A percentile compares a stretch with the other conserved stretches of the same genome.
These are phyloP conservation scores for Caenorhabditis briggsae DNA, from an alignment of 1,140 invertebrate genomes.

Conservation along the genomic window DNA sequence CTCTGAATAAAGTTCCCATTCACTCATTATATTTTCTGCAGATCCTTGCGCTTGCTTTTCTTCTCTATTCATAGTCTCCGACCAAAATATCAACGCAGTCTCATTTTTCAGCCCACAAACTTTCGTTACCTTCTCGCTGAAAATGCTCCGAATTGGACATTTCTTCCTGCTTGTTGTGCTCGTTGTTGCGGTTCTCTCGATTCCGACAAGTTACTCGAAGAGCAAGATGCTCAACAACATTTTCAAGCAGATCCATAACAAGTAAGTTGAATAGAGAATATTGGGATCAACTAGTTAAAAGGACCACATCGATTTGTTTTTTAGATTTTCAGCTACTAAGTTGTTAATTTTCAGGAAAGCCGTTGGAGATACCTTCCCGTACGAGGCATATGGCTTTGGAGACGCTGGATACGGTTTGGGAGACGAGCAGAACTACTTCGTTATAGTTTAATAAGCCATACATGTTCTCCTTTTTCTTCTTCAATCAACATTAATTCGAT, in stretches of 20 bases:
- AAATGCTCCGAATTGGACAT: constrained; percentile 46
- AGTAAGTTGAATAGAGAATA: too few species aligned
- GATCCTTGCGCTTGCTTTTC: background rate
- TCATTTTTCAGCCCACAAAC: constrained; percentile 5
- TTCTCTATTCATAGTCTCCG: background rate
- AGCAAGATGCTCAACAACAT: constrained; percentile 58
- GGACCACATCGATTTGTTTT: too few species aligned
- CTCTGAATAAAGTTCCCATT: background rate
- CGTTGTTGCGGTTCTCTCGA: constrained; percentile 27
- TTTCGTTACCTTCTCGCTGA: background rate
- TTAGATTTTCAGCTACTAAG: too few species aligned
- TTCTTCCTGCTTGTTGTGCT: constrained; percentile 43
- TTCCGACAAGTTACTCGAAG: constrained; percentile 59
- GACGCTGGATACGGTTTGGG: constrained; percentile 53
- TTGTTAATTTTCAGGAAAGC: constrained; percentile 51
- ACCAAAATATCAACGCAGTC: background rate
- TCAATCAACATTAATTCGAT: background rate
- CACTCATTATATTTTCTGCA: background rate
- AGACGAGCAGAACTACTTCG: constrained; percentile 39
- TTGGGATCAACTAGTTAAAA: too few species aligned
- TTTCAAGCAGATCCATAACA: constrained; percentile 57
- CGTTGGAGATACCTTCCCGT: constrained; percentile 32
- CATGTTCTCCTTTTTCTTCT: background rate
- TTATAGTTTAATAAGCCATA: background rate
- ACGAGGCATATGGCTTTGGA: constrained; percentile 39